phyloP scores from a whole-genome alignment of 2,888 invertebrate species.

The Plusia festucae region DNA sequence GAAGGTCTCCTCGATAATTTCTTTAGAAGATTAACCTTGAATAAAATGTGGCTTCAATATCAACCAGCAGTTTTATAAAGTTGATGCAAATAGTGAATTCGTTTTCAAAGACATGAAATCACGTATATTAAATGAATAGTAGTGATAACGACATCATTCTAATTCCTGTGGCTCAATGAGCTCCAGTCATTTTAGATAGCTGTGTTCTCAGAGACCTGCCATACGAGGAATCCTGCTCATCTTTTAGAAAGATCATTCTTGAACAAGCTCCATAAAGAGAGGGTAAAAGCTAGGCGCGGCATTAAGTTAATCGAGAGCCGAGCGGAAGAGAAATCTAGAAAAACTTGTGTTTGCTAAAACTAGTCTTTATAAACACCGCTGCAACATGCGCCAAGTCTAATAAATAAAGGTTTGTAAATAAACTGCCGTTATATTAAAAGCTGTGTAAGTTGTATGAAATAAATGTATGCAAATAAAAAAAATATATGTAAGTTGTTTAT shows the following conservation, averaged over 20 bases:
- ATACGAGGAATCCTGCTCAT: slow-evolving; percentile 6
- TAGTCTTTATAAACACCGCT: slow-evolving; percentile 42
- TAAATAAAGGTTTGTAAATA: background rate
- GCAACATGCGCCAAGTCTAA: background rate
- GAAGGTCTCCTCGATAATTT: background rate
- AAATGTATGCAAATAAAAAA: background rate
- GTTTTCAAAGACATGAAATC: too few relatives aligned
- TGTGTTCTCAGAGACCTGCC: slow-evolving; percentile 1
- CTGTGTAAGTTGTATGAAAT: background rate
- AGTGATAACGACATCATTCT: too few relatives aligned
- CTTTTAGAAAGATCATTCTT: slow-evolving; percentile 38
- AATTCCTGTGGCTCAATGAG: too few relatives aligned
- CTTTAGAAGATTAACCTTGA: background rate
- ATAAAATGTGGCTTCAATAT: background rate
- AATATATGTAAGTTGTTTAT: background rate
- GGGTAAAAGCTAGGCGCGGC: slow-evolving; percentile 47
- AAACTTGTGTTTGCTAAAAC: slow-evolving; percentile 56
- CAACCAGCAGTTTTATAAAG: background rate
- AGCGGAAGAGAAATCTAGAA: slow-evolving; percentile 70
- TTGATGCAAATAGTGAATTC: too few relatives aligned
- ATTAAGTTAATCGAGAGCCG: slow-evolving; percentile 44
- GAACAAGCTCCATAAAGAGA: slow-evolving; percentile 36
- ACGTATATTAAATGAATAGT: too few relatives aligned
- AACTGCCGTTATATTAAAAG: slow-evolving; percentile 1
- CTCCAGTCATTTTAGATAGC: background rate